phyloP scores from a whole-genome alignment of 2,888 invertebrate species.

The Diaphora mendica region DNA sequence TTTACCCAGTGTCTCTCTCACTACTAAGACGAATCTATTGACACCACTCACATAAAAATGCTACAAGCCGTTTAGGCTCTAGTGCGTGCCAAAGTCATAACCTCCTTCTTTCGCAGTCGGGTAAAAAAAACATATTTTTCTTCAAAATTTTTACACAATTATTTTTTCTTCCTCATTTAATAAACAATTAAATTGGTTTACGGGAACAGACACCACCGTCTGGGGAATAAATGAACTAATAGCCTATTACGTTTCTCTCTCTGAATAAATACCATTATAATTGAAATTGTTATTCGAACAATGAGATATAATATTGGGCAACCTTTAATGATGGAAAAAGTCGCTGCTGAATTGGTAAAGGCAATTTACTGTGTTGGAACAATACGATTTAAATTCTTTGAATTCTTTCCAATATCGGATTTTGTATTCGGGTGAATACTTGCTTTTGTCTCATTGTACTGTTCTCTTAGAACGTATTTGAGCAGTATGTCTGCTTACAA shows the following conservation, averaged over 20 bases:
- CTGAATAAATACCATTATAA: constrained; percentile 42
- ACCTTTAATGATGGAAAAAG: constrained; percentile 45
- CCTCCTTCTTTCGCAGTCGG: too few species aligned
- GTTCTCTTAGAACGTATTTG: constrained; percentile 5
- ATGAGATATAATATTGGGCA: constrained; percentile 38
- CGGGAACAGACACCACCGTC: constrained; percentile 11
- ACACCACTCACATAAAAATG: too few species aligned
- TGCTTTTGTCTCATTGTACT: constrained; percentile 4
- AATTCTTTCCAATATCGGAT: constrained; percentile 29
- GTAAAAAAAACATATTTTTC: not conserved
- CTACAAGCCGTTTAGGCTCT: too few species aligned
- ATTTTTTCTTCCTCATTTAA: constrained; percentile 33
- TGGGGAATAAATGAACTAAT: constrained; percentile 37
- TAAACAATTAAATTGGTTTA: constrained; percentile 38
- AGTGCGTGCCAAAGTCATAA: too few species aligned
- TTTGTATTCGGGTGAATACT: constrained; percentile 26
- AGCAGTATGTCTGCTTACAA: not conserved
- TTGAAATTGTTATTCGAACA: constrained; percentile 49
- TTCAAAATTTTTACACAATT: constrained; percentile 14
- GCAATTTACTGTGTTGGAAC: constrained; percentile 43
- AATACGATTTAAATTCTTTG: constrained; percentile 39
- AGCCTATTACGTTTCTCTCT: constrained; percentile 33
- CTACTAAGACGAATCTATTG: too few species aligned
- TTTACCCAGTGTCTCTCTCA: too few species aligned
- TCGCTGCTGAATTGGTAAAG: constrained; percentile 32